Base-by-base conservation (phyloP, 2,888 invertebrate species). In the Lordiphosa fenestrarum region DNA sequence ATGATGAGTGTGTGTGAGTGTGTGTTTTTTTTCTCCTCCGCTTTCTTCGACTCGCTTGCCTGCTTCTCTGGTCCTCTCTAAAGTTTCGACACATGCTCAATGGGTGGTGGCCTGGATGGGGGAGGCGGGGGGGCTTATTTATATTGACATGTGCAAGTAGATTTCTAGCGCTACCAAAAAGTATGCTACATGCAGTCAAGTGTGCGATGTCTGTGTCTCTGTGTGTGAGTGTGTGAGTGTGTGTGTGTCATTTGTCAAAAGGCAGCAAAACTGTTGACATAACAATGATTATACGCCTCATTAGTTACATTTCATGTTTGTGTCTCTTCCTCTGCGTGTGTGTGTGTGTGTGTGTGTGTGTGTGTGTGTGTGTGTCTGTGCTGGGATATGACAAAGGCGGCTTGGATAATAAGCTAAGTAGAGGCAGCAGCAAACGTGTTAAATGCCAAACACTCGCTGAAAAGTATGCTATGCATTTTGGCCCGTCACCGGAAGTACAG, bases 211-310 rank as follows among this genome's bases (percentile, higher is more conserved):
- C 41, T 53, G n/a, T 49, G 5, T 25, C 25, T 36, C 5, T 37
- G 41, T 46, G 33, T 50, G 33, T 46, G 42, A 41, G 42, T 55
- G 50, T 56, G 50, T 53, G 56, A 47, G 62, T 44, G 42, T 55
- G 52, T 58, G 50, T 53, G 56, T 50, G 62, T 66, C 73, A 83
- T 80, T 76, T 78, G 80, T 78, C 83, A 82, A 69, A 80, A 73
- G 80, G 64, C 73, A 82, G 76, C 73, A 74, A 83, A 80, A 83
- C 78, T 84, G 81, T 84, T 85, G 81, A 71, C 84, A 83, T 74
- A 85, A 84, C 76, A 82, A 80, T 73, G 77, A 84, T 84, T 85
- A 85, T 77, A 84, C 77, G 84, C 75, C 82, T 84, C 84, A 84
- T 85, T 84, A 84, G 85, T 72, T 71, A 71, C 75, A 78, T 72